Percentiles rank a stretch among this genome's conserved stretches.
Evolutionary conservation across 1,140 invertebrate species (phyloP).

Genomic region (Drosophila triauraria): DNA sequence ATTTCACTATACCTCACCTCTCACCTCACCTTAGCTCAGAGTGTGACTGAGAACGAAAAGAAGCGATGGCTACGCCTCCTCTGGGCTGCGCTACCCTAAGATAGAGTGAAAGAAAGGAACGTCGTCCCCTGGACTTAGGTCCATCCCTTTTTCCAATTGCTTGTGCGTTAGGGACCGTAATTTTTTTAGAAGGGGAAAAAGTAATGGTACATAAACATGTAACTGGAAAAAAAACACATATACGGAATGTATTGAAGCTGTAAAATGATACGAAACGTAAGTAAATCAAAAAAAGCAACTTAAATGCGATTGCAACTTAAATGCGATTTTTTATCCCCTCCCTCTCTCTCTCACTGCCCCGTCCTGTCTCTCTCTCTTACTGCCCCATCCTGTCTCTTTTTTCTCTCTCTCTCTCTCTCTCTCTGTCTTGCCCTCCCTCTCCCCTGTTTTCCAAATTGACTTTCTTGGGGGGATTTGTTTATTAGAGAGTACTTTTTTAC

Average conservation of each 20-base stretch:
- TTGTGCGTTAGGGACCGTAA: slow-evolving; percentile 32
- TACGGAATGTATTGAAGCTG: slow-evolving; percentile 5
- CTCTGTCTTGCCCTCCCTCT: not conserved
- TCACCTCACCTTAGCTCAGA: slow-evolving; percentile 36
- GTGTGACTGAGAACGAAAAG: slow-evolving; percentile 25
- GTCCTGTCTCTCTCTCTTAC: not conserved
- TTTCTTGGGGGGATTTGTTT: slow-evolving; percentile 1
- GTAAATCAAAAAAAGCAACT: slow-evolving; percentile 28
- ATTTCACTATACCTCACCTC: slow-evolving; percentile 38
- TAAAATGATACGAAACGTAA: slow-evolving; percentile 19
- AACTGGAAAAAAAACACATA: slow-evolving; percentile 2
- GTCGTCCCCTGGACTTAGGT: slow-evolving; percentile 25
- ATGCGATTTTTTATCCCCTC: not conserved
- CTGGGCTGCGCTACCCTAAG: slow-evolving; percentile 43
- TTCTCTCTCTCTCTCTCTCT: not conserved
- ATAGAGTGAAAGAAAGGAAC: slow-evolving; percentile 29
- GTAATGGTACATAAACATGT: slow-evolving; percentile 6
- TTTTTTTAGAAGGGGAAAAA: slow-evolving; percentile 11
- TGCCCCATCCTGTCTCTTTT: not conserved
- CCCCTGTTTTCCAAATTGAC: not conserved
- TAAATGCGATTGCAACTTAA: slow-evolving; percentile 8
- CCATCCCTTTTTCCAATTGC: slow-evolving; percentile 36
- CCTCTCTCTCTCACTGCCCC: not conserved
- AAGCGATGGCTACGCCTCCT: slow-evolving; percentile 46
- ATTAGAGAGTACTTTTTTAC: not conserved